Conservation (phyloP, 2,113 vertebrate species). For the Salvator merianae region DNA sequence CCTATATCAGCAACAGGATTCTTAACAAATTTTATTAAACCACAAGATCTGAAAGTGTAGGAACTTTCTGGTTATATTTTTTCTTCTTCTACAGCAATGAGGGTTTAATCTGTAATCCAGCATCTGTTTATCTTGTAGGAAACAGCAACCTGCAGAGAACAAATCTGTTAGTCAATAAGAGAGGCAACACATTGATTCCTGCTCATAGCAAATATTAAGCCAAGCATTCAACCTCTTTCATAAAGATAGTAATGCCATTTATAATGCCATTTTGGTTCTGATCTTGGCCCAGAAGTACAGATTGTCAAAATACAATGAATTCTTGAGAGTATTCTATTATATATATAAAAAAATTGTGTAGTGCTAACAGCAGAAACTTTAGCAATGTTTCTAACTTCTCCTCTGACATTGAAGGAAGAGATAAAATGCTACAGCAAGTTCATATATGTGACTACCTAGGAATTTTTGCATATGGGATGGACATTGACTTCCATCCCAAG, state of each 20-base stretch:
- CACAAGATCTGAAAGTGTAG: background rate
- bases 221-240: background rate
- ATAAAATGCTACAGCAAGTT: background rate
- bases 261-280: too few relatives aligned
- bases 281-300: background rate
- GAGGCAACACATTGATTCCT: background rate
- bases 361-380: background rate
- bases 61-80: background rate
- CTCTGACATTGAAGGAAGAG: background rate
- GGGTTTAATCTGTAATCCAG: conserved; percentile 7
- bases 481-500: background rate
- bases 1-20: background rate
- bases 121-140: conserved; percentile 9
- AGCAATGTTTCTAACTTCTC: too few relatives aligned
- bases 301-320: background rate
- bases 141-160: conserved; percentile 6
- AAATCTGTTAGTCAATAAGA: background rate
- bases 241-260: background rate
- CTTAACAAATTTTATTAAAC: conserved; percentile 9
- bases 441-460: background rate
- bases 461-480: background rate
- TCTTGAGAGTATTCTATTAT: background rate
- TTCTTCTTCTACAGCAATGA: background rate
- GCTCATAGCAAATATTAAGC: background rate
- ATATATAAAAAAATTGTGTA: background rate